Evolutionary conservation across 2,888 invertebrate genomes (phyloP).

Genomic region (Druceiella hillmani): DNA sequence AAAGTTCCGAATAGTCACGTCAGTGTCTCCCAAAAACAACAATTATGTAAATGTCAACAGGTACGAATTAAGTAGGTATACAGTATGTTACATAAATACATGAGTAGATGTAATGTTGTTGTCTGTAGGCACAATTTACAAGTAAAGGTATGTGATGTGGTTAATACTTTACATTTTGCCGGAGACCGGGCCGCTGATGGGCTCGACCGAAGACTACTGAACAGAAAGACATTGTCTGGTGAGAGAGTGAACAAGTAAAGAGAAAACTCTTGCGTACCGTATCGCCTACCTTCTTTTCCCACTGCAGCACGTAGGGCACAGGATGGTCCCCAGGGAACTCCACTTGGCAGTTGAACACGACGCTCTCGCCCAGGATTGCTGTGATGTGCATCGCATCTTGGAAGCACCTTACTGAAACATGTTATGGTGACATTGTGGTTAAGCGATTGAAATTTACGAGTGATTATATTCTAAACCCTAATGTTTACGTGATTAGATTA

Average conservation of each 20-base stretch:
- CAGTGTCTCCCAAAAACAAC: no score
- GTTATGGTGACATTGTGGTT: no score
- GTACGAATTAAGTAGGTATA: no score
- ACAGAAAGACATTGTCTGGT: conserved; percentile 52
- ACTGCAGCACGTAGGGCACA: conserved; percentile 96
- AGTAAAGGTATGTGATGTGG: no score
- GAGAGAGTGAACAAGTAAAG: conserved; percentile 51
- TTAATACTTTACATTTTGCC: conserved; percentile 41
- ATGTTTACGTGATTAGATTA: no score
- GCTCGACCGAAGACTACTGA: conserved; percentile 50
- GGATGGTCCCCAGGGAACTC: conserved; percentile 94
- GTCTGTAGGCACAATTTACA: no score
- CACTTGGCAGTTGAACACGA: conserved; percentile 97
- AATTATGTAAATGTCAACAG: no score
- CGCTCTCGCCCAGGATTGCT: conserved; percentile 94
- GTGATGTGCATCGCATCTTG: conserved; percentile 96
- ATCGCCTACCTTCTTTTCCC: conserved; percentile 99
- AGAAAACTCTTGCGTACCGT: conserved; percentile 76
- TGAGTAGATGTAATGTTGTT: no score
- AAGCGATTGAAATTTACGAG: no score
- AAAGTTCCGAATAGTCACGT: no score
- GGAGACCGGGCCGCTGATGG: conserved; percentile 43
- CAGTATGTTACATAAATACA: no score
- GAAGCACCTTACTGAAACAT: conserved; percentile 61
- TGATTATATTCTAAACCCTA: no score